Conservation (phyloP, 2,888 invertebrate species). For the Meta bourneti region DNA sequence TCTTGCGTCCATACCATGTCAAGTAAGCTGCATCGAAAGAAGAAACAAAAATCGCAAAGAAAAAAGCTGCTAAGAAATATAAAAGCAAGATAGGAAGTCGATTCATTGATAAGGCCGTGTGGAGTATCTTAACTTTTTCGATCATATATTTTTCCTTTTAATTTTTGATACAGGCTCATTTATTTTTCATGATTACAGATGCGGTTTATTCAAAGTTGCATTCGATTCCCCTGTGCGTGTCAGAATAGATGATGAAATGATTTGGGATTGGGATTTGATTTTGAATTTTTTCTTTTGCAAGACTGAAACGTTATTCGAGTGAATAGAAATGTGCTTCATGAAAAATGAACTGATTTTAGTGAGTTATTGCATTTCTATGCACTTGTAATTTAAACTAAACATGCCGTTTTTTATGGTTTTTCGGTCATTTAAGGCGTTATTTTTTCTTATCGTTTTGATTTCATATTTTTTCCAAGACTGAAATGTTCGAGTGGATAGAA, state of each 20-base stretch:
- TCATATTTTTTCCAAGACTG: no score
- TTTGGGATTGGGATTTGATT: not conserved
- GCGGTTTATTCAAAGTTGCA: not conserved
- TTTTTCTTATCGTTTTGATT: no score
- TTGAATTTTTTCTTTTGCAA: not conserved
- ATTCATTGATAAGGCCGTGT: constrained; percentile 26
- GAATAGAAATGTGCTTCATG: not conserved
- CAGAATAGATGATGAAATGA: no score
- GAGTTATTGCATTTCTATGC: no score
- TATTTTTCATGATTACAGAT: not conserved
- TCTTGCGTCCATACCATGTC: constrained; percentile 16
- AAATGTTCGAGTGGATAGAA: no score
- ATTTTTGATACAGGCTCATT: constrained; percentile 4
- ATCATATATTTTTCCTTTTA: not conserved
- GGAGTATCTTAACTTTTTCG: constrained; percentile 27
- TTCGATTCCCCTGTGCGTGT: not conserved
- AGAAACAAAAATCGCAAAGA: not conserved
- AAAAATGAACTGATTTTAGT: not conserved
- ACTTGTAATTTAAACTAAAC: no score
- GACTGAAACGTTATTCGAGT: not conserved
- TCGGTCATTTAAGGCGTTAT: no score
- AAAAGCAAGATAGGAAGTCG: not conserved
- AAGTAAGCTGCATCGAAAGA: not conserved
- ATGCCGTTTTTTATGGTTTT: no score
- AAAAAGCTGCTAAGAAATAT: not conserved